These are phyloP conservation scores for Caranx ignobilis DNA, from an alignment of 2,113 vertebrate species.

Conservation along the genomic window DNA sequence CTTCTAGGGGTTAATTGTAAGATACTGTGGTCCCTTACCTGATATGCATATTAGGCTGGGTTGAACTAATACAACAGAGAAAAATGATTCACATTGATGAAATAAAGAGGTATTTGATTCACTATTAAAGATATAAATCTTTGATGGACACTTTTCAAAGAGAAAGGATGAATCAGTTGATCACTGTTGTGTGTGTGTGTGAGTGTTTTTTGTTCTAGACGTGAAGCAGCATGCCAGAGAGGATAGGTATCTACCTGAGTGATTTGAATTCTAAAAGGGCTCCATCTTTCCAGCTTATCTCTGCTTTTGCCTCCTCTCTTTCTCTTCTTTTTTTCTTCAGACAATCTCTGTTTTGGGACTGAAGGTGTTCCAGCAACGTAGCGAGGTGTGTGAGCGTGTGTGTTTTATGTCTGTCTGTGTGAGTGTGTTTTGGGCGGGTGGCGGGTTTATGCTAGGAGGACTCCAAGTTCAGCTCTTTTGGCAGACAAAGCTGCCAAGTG, in stretches of 20 bases:
- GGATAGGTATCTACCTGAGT: slow-evolving; percentile 50
- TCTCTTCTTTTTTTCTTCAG: slow-evolving; percentile 30
- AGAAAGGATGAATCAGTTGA: slow-evolving; percentile 32
- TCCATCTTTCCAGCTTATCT: slow-evolving; percentile 48
- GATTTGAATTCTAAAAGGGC: slow-evolving; percentile 59
- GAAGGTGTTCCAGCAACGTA: slow-evolving; percentile 48
- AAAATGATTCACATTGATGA: not conserved
- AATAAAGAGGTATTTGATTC: not conserved
- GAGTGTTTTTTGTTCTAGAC: slow-evolving; percentile 49
- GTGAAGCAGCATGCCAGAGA: slow-evolving; percentile 68
- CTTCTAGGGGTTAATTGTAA: slow-evolving; percentile 43
- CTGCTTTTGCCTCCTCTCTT: not conserved
- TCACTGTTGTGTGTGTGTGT: slow-evolving; percentile 35
- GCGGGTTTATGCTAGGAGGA: slow-evolving; percentile 56
- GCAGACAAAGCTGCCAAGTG: slow-evolving; percentile 76
- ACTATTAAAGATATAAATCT: not conserved
- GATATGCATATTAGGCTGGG: not conserved
- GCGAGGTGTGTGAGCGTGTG: slow-evolving; percentile 18
- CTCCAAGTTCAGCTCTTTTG: slow-evolving; percentile 60
- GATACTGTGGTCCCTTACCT: slow-evolving; percentile 10
- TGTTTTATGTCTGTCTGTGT: slow-evolving; percentile 15
- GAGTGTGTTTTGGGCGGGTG: slow-evolving; percentile 50
- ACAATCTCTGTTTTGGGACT: slow-evolving; percentile 49
- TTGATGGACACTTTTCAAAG: slow-evolving; percentile 21
- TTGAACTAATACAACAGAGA: not conserved